Base-by-base conservation (phyloP, 2,113 vertebrate genomes). In the Fregata magnificens region DNA sequence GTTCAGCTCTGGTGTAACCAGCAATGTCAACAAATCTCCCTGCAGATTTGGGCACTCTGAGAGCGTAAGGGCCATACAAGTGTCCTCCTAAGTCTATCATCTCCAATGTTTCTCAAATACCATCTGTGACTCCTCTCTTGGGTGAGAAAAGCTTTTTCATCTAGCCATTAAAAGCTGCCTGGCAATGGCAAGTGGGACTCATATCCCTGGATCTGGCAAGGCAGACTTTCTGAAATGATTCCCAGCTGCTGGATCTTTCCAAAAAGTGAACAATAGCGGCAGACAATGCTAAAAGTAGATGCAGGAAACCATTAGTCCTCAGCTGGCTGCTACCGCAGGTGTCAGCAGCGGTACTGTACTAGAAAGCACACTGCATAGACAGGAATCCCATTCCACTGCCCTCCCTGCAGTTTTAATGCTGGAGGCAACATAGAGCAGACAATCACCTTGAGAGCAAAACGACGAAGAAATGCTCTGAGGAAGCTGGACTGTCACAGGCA, bases 161-260 rank as follows among this genome's bases (percentile, higher is more conserved):
- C 61, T 50, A 21, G 93, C 63, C 89, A 63, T 86, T 66, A 76
- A 97, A 79, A 87, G 76, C 93, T 77, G 82, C 84, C 95, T 96
- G 97, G 96, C 83, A 65, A 85, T 40, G 29, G 63, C 78, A 69
- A 90, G 19, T 58, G 79, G 71, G 95, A 92, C 66, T 88, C 38
- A 3, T 55, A 86, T 88, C 89, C 72, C 94, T 82, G 36, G 11
- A 73, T 89, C 91, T 97, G 97, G 96, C 96, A 83, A 95, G 81
- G 82, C n/a, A 49, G 20, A 4, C 28, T 45, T 82, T 97, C 93
- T 95, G 94, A 97, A 97, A 92, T 29, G 15, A 91, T 86, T 97
- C 95, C 97, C 78, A 95, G 97, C 91, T 84, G 90, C 53, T 70
- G 95, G 70, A 82, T 79, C 50, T 73, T 87, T 79, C 63, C 58